Percentiles rank a stretch among this genome's conserved stretches.
These are phyloP conservation scores for Cantharis rufa DNA, from an alignment of 2,888 invertebrate genomes.

Conservation along the genomic window DNA sequence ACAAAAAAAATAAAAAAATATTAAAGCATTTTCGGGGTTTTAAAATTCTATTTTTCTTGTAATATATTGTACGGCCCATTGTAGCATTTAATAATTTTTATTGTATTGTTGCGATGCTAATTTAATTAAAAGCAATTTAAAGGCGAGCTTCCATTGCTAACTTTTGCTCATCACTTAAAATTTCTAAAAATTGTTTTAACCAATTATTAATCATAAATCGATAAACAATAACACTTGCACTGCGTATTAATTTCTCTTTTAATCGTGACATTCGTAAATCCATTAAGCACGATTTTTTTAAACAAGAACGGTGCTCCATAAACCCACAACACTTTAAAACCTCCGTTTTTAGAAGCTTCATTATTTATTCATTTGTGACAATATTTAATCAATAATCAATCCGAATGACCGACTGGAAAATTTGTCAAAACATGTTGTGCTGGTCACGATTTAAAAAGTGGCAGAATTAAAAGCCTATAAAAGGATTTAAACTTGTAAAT, in stretches of 20 bases:
- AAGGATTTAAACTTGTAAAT: neutral
- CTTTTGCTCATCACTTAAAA: neutral
- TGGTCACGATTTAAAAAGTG: conserved; percentile 15
- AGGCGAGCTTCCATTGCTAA: neutral
- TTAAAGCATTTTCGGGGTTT: neutral
- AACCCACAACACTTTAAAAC: conserved; percentile 27
- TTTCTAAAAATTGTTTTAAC: neutral
- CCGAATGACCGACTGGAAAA: conserved; percentile 8
- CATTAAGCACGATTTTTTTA: conserved; percentile 33
- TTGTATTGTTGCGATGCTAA: neutral
- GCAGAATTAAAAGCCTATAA: conserved; percentile 5
- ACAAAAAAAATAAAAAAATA: neutral
- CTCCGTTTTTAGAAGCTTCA: conserved; percentile 15
- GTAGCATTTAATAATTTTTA: neutral
- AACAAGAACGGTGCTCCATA: conserved; percentile 31
- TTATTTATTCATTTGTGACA: conserved; percentile 2
- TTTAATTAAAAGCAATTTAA: neutral
- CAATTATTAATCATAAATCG: conserved; percentile 6
- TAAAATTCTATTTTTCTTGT: neutral
- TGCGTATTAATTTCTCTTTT: conserved; percentile 14
- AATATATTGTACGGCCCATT: neutral
- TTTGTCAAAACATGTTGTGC: conserved; percentile 13
- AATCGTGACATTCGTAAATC: conserved; percentile 31
- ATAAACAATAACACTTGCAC: conserved; percentile 11
- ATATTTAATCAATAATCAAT: conserved; percentile 6